Evolutionary conservation across 2,888 invertebrate species (phyloP).

Genomic region (Andrena hattorfiana): DNA sequence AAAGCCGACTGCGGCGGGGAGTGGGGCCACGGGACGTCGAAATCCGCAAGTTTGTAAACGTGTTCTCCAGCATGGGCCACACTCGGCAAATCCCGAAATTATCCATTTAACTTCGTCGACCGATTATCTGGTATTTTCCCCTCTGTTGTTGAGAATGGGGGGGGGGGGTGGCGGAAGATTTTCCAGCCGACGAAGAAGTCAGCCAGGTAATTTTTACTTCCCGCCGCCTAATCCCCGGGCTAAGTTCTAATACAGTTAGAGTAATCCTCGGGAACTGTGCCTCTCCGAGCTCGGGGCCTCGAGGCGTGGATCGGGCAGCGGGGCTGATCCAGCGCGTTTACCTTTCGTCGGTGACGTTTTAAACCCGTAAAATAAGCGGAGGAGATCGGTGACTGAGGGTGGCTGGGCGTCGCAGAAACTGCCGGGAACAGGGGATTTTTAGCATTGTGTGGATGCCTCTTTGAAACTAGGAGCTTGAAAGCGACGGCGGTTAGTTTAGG

Average conservation of each 20-base stretch:
- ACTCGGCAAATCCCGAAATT: constrained; percentile 77
- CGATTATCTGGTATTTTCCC: constrained; percentile 60
- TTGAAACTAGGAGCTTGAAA: not conserved
- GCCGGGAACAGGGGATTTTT: not conserved
- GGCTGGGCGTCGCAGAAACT: not conserved
- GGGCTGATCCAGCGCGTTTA: not conserved
- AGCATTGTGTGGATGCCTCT: not conserved
- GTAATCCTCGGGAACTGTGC: constrained; percentile 45
- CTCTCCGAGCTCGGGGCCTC: not conserved
- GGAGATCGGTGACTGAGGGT: constrained; percentile 6
- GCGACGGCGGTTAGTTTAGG: not conserved
- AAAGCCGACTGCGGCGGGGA: not conserved
- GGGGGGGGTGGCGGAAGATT: constrained; percentile 3
- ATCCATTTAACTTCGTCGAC: constrained; percentile 81
- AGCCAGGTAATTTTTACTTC: constrained; percentile 60
- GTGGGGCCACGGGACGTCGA: not conserved
- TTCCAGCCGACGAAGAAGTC: constrained; percentile 43
- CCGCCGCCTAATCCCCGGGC: constrained; percentile 62
- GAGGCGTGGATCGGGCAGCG: constrained; percentile 37
- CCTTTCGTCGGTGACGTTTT: constrained; percentile 8
- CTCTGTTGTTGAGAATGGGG: not conserved
- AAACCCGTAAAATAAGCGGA: constrained; percentile 6
- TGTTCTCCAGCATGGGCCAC: constrained; percentile 71
- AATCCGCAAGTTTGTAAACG: constrained; percentile 81
- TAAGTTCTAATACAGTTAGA: constrained; percentile 72